A percentile compares a stretch with the other conserved stretches of the same genome.
Conservation (phyloP, 2,113 vertebrate genomes). For the Anarhynchus alexandrinus region DNA sequence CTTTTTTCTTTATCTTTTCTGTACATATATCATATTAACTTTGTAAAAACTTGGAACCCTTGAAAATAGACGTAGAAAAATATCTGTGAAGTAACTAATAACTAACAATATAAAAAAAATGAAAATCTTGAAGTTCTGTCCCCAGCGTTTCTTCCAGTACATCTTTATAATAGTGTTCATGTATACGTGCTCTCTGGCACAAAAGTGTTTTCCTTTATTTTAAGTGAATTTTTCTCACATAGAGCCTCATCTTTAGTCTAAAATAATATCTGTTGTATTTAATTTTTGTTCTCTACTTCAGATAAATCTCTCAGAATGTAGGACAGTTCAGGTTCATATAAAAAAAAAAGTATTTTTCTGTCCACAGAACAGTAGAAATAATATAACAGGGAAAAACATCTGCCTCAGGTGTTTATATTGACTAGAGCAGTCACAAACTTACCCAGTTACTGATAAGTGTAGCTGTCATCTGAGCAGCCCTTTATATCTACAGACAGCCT, state of each 20-base stretch:
- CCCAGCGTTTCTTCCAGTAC: neutral
- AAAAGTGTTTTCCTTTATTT: neutral
- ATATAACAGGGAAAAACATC: neutral
- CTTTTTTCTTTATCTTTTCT: neutral
- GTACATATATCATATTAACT: neutral
- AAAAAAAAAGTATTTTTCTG: neutral
- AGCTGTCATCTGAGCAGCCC: neutral
- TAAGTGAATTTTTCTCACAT: neutral
- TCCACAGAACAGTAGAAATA: neutral
- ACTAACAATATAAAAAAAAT: neutral
- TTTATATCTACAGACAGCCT: neutral
- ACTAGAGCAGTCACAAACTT: neutral
- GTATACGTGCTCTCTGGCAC: neutral
- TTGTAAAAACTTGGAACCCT: neutral
- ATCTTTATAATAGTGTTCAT: neutral
- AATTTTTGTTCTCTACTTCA: neutral
- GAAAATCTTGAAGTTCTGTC: neutral
- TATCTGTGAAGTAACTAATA: neutral
- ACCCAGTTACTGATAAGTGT: neutral
- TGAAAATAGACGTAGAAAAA: neutral
- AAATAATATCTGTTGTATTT: neutral
- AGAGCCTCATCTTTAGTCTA: neutral
- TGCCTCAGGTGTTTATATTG: neutral
- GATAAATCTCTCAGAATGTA: neutral
- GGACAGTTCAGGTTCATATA: neutral